phyloP scores from a whole-genome alignment of 2,113 vertebrate species.

The Ctenomys sociabilis region DNA sequence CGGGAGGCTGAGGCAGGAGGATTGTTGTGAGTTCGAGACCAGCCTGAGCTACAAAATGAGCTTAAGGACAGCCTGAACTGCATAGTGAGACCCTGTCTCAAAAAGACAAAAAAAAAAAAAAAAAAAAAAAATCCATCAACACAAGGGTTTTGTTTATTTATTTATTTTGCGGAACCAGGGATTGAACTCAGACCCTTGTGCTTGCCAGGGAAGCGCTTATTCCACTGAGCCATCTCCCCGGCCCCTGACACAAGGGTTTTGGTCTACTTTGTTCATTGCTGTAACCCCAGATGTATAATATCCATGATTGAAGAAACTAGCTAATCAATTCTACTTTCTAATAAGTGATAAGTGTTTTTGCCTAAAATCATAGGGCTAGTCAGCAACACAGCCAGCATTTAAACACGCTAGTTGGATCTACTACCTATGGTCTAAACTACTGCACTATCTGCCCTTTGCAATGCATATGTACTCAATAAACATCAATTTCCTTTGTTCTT shows the following conservation, averaged over 20 bases:
- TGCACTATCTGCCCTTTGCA: background rate
- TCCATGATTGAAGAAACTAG: background rate
- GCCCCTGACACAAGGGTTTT: background rate
- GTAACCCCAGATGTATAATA: background rate
- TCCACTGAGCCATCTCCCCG: too few species aligned
- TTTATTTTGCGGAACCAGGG: too few species aligned
- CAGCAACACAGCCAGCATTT: background rate
- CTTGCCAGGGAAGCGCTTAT: too few species aligned
- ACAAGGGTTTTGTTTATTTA: too few species aligned
- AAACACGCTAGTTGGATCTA: background rate
- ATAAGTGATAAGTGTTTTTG: background rate
- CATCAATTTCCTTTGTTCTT: conserved; percentile 15
- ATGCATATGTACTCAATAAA: background rate
- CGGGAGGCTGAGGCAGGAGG: too few species aligned
- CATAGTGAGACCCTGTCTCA: too few species aligned
- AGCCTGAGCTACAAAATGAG: too few species aligned
- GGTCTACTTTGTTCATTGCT: background rate
- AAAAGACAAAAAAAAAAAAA: too few species aligned
- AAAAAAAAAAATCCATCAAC: too few species aligned
- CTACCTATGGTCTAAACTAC: background rate
- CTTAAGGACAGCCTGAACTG: too few species aligned
- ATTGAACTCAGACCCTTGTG: too few species aligned
- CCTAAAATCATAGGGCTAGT: background rate
- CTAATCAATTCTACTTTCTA: background rate
- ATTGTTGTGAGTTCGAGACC: too few species aligned